Evolutionary conservation across 92 coral and sea anemone species (phyloP).

Genomic region (Plumapathes pennacea): DNA sequence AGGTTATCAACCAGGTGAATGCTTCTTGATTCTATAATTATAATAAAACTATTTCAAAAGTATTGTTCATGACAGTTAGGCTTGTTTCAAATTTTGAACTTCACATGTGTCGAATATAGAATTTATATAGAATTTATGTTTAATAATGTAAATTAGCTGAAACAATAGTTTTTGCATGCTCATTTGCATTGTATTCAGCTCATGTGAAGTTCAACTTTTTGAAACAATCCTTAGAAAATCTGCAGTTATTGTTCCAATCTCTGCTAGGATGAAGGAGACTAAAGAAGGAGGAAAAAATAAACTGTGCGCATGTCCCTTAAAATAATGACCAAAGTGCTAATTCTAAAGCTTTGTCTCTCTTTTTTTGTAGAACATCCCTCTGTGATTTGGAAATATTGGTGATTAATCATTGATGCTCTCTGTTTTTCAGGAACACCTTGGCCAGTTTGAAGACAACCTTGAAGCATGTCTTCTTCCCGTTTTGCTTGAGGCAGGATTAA

Average conservation of each 20-base stretch:
- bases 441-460: constrained; percentile 52
- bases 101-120: no score
- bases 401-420: neutral
- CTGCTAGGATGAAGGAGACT: no score
- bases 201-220: no score
- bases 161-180: no score
- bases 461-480: constrained; percentile 57
- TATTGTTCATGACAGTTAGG: neutral
- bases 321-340: no score
- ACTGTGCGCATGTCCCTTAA: no score
- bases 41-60: neutral
- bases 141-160: neutral
- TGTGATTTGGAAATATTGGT: neutral
- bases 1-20: constrained; percentile 72
- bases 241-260: no score
- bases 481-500: constrained; percentile 83
- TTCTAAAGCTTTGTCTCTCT: no score
- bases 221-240: no score
- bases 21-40: neutral
- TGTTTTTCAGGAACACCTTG: constrained; percentile 62
- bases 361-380: neutral
- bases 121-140: no score
- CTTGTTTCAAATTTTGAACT: neutral
- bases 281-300: no score
- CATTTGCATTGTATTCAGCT: no score